These are phyloP conservation scores for Panurus biarmicus DNA, from an alignment of 2,113 vertebrate species.

Conservation along the genomic window DNA sequence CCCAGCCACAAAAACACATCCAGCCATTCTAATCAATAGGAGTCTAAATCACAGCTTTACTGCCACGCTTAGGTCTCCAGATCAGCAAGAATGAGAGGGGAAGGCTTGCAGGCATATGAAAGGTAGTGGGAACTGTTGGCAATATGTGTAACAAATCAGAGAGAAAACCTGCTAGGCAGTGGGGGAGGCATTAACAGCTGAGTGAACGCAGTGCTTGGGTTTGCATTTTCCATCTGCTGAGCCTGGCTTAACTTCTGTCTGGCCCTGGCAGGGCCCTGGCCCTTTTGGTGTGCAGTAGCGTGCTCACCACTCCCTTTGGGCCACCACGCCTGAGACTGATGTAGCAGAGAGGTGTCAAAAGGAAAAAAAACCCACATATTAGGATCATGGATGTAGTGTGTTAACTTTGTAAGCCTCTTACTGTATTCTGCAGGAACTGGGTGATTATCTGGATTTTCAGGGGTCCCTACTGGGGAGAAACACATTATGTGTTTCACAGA, in stretches of 20 bases:
- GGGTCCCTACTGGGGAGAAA: background rate
- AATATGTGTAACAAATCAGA: background rate
- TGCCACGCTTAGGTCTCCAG: background rate
- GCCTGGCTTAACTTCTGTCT: background rate
- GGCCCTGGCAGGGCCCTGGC: background rate
- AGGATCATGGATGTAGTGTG: background rate
- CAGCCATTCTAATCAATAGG: background rate
- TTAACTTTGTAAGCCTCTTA: background rate
- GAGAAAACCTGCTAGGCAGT: background rate
- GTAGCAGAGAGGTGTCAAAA: background rate
- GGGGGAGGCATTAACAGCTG: background rate
- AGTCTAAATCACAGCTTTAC: background rate
- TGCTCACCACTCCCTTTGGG: background rate
- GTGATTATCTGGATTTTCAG: background rate
- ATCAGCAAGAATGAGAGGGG: background rate
- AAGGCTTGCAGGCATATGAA: background rate
- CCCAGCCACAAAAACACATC: background rate
- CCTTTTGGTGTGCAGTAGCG: accelerated
- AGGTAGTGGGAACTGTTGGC: background rate
- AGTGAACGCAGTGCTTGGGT: background rate
- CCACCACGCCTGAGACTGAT: background rate
- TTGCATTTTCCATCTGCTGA: background rate
- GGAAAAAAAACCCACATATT: background rate
- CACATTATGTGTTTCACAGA: background rate
- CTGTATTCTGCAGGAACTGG: background rate